phyloP scores from a whole-genome alignment of 1,140 invertebrate genomes.

The Dinothrombium tinctorium region DNA sequence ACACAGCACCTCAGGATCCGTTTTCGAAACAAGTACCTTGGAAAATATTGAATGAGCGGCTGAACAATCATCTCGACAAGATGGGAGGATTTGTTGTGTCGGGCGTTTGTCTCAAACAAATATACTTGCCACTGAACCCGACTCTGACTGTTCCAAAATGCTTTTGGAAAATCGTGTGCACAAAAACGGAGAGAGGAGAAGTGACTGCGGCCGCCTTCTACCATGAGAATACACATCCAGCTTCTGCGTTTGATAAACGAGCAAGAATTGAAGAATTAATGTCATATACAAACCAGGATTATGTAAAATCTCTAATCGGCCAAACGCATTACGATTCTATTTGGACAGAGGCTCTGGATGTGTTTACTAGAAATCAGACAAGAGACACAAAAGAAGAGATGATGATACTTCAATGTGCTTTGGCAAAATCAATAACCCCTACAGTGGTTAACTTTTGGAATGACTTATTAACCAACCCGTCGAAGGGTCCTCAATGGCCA shows the following conservation, averaged over 20 bases:
- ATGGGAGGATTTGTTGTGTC: not conserved
- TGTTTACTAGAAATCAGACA: not conserved
- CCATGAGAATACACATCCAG: not conserved
- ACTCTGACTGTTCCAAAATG: not conserved
- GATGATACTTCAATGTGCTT: constrained; percentile 1
- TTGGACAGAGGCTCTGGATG: not conserved
- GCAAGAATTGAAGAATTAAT: not conserved
- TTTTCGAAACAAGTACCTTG: not conserved
- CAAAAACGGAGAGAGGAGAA: not conserved
- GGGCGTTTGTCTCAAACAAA: not conserved
- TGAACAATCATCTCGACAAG: not conserved
- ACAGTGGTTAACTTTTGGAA: not conserved
- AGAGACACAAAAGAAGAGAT: constrained; percentile 1
- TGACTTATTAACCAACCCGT: not conserved
- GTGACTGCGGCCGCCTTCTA: not conserved
- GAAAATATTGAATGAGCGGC: not conserved
- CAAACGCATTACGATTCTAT: not conserved
- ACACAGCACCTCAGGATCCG: constrained; percentile 1
- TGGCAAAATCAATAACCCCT: not conserved
- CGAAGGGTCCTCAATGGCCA: not conserved
- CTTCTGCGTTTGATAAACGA: not conserved
- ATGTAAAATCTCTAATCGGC: not conserved
- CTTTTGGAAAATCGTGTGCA: constrained; percentile 1
- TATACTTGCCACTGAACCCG: not conserved
- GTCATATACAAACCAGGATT: not conserved